A percentile compares a stretch with the other conserved stretches of the same genome.
Conservation (phyloP, 2,113 vertebrate species). For the Pardalotus punctatus region DNA sequence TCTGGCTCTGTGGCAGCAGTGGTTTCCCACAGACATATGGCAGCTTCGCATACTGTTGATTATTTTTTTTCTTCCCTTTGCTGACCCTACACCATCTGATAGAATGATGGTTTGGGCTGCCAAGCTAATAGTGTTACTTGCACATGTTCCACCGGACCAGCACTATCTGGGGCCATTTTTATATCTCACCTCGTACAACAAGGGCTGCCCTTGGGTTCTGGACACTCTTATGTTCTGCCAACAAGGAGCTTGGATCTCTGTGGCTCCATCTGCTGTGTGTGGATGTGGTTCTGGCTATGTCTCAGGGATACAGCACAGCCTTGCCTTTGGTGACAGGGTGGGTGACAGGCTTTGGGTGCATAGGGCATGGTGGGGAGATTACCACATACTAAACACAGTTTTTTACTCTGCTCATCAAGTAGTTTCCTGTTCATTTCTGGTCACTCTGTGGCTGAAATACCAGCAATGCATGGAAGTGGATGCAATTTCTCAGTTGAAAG, state of each 20-base stretch:
- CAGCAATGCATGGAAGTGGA: background rate
- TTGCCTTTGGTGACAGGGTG: background rate
- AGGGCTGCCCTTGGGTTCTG: background rate
- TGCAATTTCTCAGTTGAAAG: background rate
- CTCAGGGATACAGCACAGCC: background rate
- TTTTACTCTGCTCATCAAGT: background rate
- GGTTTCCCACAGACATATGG: background rate
- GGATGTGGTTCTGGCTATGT: background rate
- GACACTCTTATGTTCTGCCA: background rate
- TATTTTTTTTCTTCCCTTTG: background rate
- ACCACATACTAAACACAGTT: rapidly evolving
- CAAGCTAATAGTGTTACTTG: background rate
- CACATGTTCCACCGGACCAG: background rate
- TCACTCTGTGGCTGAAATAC: background rate
- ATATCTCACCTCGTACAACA: background rate
- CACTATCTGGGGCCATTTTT: background rate
- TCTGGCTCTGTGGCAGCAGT: background rate
- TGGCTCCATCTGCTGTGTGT: background rate
- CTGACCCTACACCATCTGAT: background rate
- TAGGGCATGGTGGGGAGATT: background rate
- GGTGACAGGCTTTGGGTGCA: too few species aligned
- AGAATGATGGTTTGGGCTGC: background rate
- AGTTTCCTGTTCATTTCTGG: background rate
- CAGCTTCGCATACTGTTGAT: background rate
- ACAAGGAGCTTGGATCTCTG: background rate